Percentiles rank a stretch among this genome's conserved stretches.
These are phyloP conservation scores for Drosophila micromelanica DNA, from an alignment of 1,140 invertebrate species.

Conservation along the genomic window DNA sequence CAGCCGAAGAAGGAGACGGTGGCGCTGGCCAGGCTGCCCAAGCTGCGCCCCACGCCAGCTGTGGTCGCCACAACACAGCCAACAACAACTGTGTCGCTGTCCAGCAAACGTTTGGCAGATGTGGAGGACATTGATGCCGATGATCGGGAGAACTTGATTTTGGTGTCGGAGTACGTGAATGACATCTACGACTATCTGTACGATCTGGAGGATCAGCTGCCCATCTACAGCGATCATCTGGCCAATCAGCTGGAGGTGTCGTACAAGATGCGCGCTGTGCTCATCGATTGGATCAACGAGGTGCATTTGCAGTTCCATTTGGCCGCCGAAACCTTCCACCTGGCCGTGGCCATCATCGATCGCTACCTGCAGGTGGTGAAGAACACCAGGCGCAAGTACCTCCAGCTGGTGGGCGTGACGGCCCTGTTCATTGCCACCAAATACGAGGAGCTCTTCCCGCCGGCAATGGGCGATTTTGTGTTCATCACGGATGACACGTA, in stretches of 20 bases:
- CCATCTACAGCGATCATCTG: slow-evolving; percentile 87
- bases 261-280: slow-evolving; percentile 93
- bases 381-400: slow-evolving; percentile 86
- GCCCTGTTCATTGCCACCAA: slow-evolving; percentile 97
- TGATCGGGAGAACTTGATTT: slow-evolving; percentile 89
- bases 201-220: slow-evolving; percentile 87
- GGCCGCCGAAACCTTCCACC: slow-evolving; percentile 95
- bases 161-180: slow-evolving; percentile 92
- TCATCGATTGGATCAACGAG: slow-evolving; percentile 97
- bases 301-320: slow-evolving; percentile 95
- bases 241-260: slow-evolving; percentile 86
- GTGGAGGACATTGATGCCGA: slow-evolving; percentile 90
- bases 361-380: slow-evolving; percentile 93
- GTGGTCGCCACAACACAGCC: neutral
- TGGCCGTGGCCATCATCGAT: slow-evolving; percentile 95
- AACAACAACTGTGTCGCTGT: slow-evolving; percentile 32
- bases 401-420: slow-evolving; percentile 96
- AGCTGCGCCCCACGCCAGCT: slow-evolving; percentile 3
- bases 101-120: slow-evolving; percentile 44
- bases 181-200: slow-evolving; percentile 92
- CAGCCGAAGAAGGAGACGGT: slow-evolving; percentile 4
- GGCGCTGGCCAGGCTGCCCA: neutral
- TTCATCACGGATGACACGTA: slow-evolving; percentile 97
- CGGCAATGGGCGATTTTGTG: slow-evolving; percentile 95
- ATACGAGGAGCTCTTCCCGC: slow-evolving; percentile 97